Evolutionary conservation across 2,113 vertebrate genomes (phyloP), one percentile per base, ranked within the genome.

Genomic region (Ptilonorhynchus violaceus): DNA sequence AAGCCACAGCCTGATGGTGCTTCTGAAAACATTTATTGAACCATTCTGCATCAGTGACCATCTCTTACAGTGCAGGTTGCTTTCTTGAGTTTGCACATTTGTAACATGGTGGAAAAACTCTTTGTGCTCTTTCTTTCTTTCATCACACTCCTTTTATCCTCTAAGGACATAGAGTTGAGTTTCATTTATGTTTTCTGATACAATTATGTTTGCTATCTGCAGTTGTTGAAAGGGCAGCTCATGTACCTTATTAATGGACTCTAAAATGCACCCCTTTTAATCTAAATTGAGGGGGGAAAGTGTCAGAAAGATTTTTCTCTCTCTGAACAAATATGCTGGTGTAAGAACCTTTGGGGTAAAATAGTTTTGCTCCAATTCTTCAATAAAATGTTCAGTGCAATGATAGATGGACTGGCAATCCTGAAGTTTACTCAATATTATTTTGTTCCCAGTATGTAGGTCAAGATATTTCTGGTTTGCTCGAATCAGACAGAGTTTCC

Each of bases 381-480:
- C 75, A 92, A 82, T 93, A 87, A 94, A 97, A 80, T 42, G 73
- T 49, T 60, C 82, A 91, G 52, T 67, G 39, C 60, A 55, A 11
- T 73, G 82, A 92, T 37, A 78, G 92, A 95, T 88, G 72, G 91
- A 74, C 3, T 35, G 69, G n/a, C 64, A 94, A 2, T 60, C 64
- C 64, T 39, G 22, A 84, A 81, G 52, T 96, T 96, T 93, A 69
- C 53, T 85, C 79, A 67, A 3, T 52, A 15, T 72, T 84, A 52
- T 94, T 94, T 92, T 94, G 35, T 92, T 93, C 93, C 94, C 83
- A 93, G 76, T 97, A 97, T 97, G 80, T 98, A 85, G 97, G 97
- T 98, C 97, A 97, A 96, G 97, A 93, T 96, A 90, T 91, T 85
- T 97, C 93, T 92, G 85, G 74, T 81, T 84, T 96, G 64, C 83